phyloP scores from a whole-genome alignment of 2,797 vertebrate species.

The Parauchenoglanis ngamensis region DNA sequence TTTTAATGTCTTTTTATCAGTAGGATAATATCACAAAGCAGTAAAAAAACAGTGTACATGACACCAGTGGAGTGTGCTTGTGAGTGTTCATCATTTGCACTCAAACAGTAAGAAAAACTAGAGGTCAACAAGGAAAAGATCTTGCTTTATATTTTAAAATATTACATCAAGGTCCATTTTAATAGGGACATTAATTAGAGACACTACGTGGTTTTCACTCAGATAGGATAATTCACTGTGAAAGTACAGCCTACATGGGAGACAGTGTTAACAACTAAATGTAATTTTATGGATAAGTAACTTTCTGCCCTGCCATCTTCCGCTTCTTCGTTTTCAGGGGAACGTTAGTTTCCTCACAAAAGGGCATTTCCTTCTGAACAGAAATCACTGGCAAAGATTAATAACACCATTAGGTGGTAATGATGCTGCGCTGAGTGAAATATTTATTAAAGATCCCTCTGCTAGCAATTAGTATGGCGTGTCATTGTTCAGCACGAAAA shows the following conservation, averaged over 20 bases:
- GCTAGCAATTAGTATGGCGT: slow-evolving; percentile 83
- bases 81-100: slow-evolving; percentile 7
- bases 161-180: slow-evolving; percentile 36
- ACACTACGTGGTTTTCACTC: slow-evolving; percentile 62
- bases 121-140: slow-evolving; percentile 9
- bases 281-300: slow-evolving; percentile 61
- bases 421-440: slow-evolving; percentile 81
- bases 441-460: slow-evolving; percentile 88
- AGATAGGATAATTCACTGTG: slow-evolving; percentile 64
- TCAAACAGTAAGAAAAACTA: not conserved
- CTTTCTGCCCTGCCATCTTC: slow-evolving; percentile 41
- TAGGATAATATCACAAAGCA: slow-evolving; percentile 37
- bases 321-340: slow-evolving; percentile 50
- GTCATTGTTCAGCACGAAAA: slow-evolving; percentile 80
- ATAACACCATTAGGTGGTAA: slow-evolving; percentile 82
- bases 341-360: slow-evolving; percentile 68
- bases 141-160: slow-evolving; percentile 10
- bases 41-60: slow-evolving; percentile 39
- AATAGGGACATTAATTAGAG: slow-evolving; percentile 52
- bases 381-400: slow-evolving; percentile 82
- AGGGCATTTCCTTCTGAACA: slow-evolving; percentile 70
- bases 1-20: slow-evolving; percentile 72
- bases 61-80: not conserved
- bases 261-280: slow-evolving; percentile 55
- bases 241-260: slow-evolving; percentile 58